Evolutionary conservation across 2,888 invertebrate species (phyloP), one percentile per base, ranked within the genome.

Genomic region (Pseudeuparius sepicola): DNA sequence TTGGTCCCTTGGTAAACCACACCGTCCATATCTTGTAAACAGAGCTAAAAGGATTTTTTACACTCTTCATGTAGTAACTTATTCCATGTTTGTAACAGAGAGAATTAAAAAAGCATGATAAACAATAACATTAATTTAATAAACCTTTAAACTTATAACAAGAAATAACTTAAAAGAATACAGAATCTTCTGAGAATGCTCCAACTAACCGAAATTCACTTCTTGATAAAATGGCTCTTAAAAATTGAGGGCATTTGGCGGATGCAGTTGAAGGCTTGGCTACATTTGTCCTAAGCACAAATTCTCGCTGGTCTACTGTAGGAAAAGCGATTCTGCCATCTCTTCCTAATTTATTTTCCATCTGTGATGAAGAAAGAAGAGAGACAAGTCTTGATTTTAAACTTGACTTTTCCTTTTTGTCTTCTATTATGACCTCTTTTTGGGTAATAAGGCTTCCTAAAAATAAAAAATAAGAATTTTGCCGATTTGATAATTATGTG

Each of bases 101-200:
- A n/a, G n/a, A n/a, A n/a, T n/a, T n/a, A n/a, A n/a, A n/a, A n/a
- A n/a, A n/a, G n/a, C n/a, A n/a, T n/a, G n/a, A n/a, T n/a, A n/a
- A n/a, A n/a, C n/a, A n/a, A n/a, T n/a, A n/a, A n/a, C n/a, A n/a
- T n/a, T n/a, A n/a, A n/a, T n/a, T n/a, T n/a, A n/a, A n/a, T n/a
- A n/a, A n/a, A n/a, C n/a, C n/a, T n/a, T n/a, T n/a, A n/a, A n/a
- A n/a, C n/a, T n/a, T n/a, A n/a, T n/a, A n/a, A n/a, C n/a, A n/a
- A n/a, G n/a, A n/a, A n/a, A n/a, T n/a, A n/a, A n/a, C 12, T 59
- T 58, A 71, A 49, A 67, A 64, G 55, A 84, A 85, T 30, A 75
- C 71, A 1, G 78, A 79, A 53, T 84, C 84, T 47, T 79, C 75
- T 1, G 82, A 75, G 55, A 86, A 86, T n/a, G 83, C 83, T 3